phyloP scores from a whole-genome alignment of 2,888 invertebrate genomes.

The Stenichneumon culpator region DNA sequence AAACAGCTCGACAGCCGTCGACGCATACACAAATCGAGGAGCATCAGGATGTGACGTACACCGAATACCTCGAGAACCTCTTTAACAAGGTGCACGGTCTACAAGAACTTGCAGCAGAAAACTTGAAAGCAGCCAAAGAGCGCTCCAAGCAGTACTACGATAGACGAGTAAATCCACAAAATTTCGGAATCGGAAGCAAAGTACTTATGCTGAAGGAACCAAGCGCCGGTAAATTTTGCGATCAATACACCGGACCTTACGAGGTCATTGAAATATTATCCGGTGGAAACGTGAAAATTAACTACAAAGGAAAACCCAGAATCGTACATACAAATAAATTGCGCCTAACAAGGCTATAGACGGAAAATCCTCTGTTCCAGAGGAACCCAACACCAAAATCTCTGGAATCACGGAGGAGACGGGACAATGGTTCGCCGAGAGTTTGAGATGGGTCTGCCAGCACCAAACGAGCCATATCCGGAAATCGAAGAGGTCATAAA shows the following conservation, averaged over 20 bases:
- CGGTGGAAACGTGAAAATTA: constrained; percentile 48
- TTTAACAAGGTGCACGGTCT: constrained; percentile 23
- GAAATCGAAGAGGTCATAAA: background rate
- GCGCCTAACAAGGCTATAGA: background rate
- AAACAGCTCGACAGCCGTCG: constrained; percentile 61
- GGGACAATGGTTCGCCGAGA: too few species aligned
- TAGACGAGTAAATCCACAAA: background rate
- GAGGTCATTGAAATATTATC: constrained; percentile 56
- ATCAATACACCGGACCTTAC: constrained; percentile 61
- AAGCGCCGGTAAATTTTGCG: constrained; percentile 53
- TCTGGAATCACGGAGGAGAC: too few species aligned
- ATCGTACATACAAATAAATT: background rate
- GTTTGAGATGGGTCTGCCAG: too few species aligned
- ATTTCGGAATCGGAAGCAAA: constrained; percentile 44
- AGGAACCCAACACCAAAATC: too few species aligned
- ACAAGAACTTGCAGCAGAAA: constrained; percentile 35
- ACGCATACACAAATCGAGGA: constrained; percentile 51
- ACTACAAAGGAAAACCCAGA: background rate
- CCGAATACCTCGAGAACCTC: constrained; percentile 55
- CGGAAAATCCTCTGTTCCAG: too few species aligned
- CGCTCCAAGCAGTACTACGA: constrained; percentile 64
- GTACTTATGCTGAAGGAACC: constrained; percentile 54
- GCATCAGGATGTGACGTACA: constrained; percentile 51
- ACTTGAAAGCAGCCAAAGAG: constrained; percentile 49
- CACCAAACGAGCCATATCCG: too few species aligned